Evolutionary conservation across 2,113 vertebrate species (phyloP), one percentile per base, ranked within the genome.

Genomic region (Thymallus thymallus): DNA sequence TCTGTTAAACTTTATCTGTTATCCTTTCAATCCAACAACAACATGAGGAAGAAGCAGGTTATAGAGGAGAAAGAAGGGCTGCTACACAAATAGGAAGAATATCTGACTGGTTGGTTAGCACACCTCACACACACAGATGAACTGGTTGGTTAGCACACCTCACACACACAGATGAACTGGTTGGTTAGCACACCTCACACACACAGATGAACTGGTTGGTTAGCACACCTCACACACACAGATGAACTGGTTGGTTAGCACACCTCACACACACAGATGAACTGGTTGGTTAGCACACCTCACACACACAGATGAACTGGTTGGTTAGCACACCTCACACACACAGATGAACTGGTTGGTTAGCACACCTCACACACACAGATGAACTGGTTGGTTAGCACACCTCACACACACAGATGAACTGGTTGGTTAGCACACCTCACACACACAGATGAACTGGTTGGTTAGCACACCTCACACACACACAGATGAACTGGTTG

Each of bases 1-100:
- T 69, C 67, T 69, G 72, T 78, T 72, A n/a, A 32, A 58, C 89
- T 84, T 92, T 89, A 91, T 92, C 90, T 68, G 82, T 91, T 85
- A 88, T 77, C 46, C 63, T 82, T 85, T 87, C 71, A 79, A 76
- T 70, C 75, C 9, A 41, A 41, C 71, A 86, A 83, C 84, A 90
- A 89, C 87, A 85, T 82, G 78, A 64, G 80, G 83, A 91, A 91
- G 82, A 91, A 66, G 79, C 64, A 80, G 72, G 61, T 78, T 71
- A 5, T 79, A 72, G 72, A 77, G 84, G 79, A 85, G 66, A 66
- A 66, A 1, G 35, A 12, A 41, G 2, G 9, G 78, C 84, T 88
- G 84, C 45, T 88, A 82, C 35, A 41, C 35, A 92, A 93, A 93
- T 92, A 92, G 82, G 35, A 41, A 41, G 35, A 3, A 41, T 9